Evolutionary conservation across 2,888 invertebrate genomes (phyloP).

Genomic region (Apodemia mormo): DNA sequence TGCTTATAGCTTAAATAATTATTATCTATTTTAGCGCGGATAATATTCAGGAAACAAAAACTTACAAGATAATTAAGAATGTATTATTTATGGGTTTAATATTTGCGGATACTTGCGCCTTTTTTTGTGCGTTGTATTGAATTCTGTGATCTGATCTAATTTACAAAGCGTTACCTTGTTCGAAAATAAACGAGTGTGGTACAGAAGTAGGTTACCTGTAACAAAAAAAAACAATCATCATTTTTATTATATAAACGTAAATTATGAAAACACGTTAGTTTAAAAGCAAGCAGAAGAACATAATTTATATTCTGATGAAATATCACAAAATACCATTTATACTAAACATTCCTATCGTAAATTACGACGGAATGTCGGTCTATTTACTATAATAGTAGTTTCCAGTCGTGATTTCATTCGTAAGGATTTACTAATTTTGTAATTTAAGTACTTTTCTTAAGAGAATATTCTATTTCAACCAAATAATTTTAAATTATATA

Average conservation of each 20-base stretch:
- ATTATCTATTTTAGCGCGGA: no score
- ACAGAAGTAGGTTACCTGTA: conserved; percentile 3
- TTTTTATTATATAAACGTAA: not conserved
- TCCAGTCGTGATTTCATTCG: not conserved
- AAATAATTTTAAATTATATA: no score
- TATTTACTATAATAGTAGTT: conserved; percentile 6
- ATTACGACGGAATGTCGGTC: conserved; percentile 7
- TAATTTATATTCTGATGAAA: conserved; percentile 11
- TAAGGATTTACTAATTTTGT: not conserved
- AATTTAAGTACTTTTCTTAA: not conserved
- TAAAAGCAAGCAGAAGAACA: not conserved
- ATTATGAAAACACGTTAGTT: conserved; percentile 1
- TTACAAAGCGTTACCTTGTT: no score
- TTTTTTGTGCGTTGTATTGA: no score
- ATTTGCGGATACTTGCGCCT: no score
- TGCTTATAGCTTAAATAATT: no score
- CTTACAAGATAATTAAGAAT: no score
- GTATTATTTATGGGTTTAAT: no score
- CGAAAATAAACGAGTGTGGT: no score
- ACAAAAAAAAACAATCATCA: not conserved
- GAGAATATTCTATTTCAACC: no score
- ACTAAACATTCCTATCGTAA: conserved; percentile 7
- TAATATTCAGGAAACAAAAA: no score
- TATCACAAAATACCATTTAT: conserved; percentile 8
- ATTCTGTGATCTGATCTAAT: no score